Conservation (phyloP, 2,797 vertebrate genomes). For the Falco berigora region DNA sequence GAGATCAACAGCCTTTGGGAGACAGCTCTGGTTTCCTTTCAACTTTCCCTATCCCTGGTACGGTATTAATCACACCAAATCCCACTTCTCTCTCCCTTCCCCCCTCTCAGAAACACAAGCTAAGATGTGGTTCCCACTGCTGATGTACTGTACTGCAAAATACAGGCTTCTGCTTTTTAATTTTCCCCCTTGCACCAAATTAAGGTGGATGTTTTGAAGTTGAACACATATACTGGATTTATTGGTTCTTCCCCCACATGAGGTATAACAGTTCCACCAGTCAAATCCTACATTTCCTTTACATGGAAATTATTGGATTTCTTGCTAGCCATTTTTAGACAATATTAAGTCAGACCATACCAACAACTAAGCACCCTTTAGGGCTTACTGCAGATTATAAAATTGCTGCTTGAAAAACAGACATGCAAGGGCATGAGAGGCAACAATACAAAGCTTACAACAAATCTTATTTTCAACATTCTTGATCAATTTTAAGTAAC, state of each 20-base stretch:
- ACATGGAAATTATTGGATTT: slow-evolving; percentile 44
- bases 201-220: neutral
- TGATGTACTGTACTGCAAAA: neutral
- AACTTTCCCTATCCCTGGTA: neutral
- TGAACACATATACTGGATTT: slow-evolving; percentile 23
- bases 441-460: slow-evolving; percentile 35
- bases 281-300: neutral
- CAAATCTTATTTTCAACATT: slow-evolving; percentile 31
- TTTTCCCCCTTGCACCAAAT: slow-evolving; percentile 7
- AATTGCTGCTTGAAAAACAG: slow-evolving; percentile 37
- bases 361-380: slow-evolving; percentile 43
- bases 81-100: neutral
- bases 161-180: neutral
- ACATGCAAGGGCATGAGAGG: neutral
- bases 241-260: neutral
- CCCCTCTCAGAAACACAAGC: neutral
- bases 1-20: neutral
- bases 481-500: slow-evolving; percentile 25
- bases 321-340: slow-evolving; percentile 45
- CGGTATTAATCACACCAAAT: neutral
- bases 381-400: slow-evolving; percentile 43
- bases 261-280: neutral
- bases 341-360: slow-evolving; percentile 50
- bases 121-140: neutral
- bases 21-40: neutral